Evolutionary conservation across 2,113 vertebrate genomes (phyloP).

Genomic region (Benitochromis conjunctus): DNA sequence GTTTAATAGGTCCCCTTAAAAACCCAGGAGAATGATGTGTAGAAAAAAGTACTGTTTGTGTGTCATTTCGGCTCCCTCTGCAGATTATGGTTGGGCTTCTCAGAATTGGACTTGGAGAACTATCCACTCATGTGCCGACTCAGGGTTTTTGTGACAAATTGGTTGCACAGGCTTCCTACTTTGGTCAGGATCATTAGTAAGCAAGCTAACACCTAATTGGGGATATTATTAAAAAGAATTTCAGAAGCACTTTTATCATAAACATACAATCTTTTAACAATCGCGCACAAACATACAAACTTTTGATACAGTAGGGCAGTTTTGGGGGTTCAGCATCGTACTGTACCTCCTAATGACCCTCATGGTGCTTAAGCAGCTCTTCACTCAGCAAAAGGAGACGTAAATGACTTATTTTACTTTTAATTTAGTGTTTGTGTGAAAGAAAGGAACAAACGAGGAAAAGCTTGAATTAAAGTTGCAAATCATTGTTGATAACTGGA

Average conservation of each 20-base stretch:
- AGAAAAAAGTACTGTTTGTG: rapidly evolving
- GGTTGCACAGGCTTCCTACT: neutral
- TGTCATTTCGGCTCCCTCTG: neutral
- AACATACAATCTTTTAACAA: neutral
- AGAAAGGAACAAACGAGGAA: neutral
- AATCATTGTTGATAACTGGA: neutral
- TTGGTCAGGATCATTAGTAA: neutral
- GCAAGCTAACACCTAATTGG: neutral
- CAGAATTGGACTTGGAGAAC: neutral
- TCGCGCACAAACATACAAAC: neutral
- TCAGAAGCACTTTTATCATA: neutral
- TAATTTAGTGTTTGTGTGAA: neutral
- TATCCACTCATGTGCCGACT: neutral
- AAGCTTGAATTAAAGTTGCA: neutral
- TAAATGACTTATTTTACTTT: neutral
- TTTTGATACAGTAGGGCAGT: neutral
- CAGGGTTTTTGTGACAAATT: neutral
- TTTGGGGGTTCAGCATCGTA: neutral
- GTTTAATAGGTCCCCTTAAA: neutral
- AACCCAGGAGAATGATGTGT: neutral
- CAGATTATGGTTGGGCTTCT: neutral
- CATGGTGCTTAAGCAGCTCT: neutral
- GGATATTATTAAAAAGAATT: neutral
- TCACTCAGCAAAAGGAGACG: rapidly evolving
- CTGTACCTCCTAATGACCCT: neutral